Conservation (phyloP, 2,797 vertebrate species). For the Benthosema pterotum region DNA sequence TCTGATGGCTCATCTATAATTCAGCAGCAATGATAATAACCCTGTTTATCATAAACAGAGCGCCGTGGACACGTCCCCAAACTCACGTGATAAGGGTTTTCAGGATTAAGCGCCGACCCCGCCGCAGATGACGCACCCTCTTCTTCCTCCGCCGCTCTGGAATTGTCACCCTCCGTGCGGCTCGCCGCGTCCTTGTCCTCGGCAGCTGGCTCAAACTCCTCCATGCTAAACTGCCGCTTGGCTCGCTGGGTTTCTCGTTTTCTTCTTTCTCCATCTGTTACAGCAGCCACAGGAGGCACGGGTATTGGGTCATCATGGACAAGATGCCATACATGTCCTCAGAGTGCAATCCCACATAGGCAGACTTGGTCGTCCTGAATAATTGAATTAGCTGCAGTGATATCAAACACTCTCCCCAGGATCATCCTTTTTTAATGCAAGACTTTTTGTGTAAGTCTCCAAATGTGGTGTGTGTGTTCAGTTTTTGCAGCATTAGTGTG, state of each 20-base stretch:
- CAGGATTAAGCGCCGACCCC: conserved; percentile 83
- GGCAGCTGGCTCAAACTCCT: conserved; percentile 69
- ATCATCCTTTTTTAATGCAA: conserved; percentile 73
- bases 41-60: conserved; percentile 40
- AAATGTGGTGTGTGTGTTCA: conserved; percentile 54
- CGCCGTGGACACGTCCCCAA: conserved; percentile 29
- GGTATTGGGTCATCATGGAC: conserved; percentile 77
- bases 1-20: conserved; percentile 54
- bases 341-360: conserved; percentile 70
- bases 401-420: conserved; percentile 70
- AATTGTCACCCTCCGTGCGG: conserved; percentile 59
- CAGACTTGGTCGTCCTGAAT: conserved; percentile 69
- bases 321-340: conserved; percentile 67
- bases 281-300: conserved; percentile 64
- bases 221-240: conserved; percentile 75
- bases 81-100: conserved; percentile 93
- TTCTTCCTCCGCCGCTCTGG: conserved; percentile 68
- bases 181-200: conserved; percentile 64
- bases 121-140: conserved; percentile 59
- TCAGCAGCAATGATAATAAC: conserved; percentile 12
- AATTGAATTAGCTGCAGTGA: conserved; percentile 76
- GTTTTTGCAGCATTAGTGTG: conserved; percentile 53
- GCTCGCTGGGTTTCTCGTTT: conserved; percentile 81
- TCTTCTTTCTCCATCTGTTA: conserved; percentile 84
- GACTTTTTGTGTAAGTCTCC: conserved; percentile 53